Evolutionary conservation across 1,140 invertebrate genomes (phyloP), one percentile per base, ranked within the genome.

Genomic region (Caenorhabditis briggsae): DNA sequence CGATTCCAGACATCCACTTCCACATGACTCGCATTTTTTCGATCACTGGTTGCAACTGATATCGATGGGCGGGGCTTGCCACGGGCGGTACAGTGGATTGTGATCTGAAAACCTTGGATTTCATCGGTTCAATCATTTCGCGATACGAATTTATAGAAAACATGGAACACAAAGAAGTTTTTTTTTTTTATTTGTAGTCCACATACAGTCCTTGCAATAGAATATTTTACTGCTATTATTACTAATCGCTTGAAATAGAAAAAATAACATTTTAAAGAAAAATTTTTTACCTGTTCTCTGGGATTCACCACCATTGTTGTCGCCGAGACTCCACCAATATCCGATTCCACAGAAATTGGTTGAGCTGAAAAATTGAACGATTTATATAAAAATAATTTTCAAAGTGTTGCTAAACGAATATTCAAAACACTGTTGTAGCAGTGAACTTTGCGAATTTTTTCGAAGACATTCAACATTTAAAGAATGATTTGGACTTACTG

Each of bases 61-160:
- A 85, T 64, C 16, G 61, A 65, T 16, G 84, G 84, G 12, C 84
- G 84, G 20, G 84, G 84, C 65, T 74, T 85, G 14, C 84, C 84
- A 46, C 65, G 61, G 16, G 84, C 61, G n/a, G 50, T 53, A 20
- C 84, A 85, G 9, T 85, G 84, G 6, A 85, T 65, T n/a, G 84
- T 46, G 20, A 85, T 20, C 84, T 85, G 64, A 56, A 85, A 55
- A 25, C 6, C 2, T 16, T n/a, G n/a, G n/a, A n/a, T n/a, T n/a
- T n/a, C n/a, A n/a, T n/a, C n/a, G n/a, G n/a, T n/a, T n/a, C n/a
- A n/a, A n/a, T 33, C 33, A 33, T 64, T 59, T 20, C 58, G 58
- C 12, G n/a, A 59, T 59, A 8, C 9, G 3, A 33, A 33, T 33
- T 33, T 33, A 33, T 33, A 33, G 33, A 3, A 33, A 33, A 33